Evolutionary conservation across 2,888 invertebrate genomes (phyloP).

Genomic region (Tetragonula carbonaria): DNA sequence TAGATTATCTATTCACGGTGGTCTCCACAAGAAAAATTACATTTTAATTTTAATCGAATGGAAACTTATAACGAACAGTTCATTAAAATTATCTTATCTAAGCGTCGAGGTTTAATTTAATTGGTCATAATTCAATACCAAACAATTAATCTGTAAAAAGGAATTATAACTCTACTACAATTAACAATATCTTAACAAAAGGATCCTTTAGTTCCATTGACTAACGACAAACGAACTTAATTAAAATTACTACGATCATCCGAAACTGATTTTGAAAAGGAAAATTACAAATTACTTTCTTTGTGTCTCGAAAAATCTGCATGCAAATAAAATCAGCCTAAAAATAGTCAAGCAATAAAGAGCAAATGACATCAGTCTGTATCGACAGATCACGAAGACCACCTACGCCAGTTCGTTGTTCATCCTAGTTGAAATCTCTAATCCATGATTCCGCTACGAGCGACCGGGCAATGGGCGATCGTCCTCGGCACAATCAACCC

Average conservation of each 20-base stretch:
- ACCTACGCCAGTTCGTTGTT: constrained; percentile 42
- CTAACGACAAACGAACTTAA: background rate
- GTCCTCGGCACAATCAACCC: constrained; percentile 59
- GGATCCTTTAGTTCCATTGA: background rate
- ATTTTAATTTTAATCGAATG: background rate
- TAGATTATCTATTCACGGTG: background rate
- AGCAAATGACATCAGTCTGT: constrained; percentile 21
- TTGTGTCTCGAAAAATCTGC: constrained; percentile 23
- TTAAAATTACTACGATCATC: background rate
- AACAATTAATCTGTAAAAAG: background rate
- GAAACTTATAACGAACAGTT: background rate
- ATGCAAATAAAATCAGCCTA: constrained; percentile 43
- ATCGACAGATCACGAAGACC: constrained; percentile 29
- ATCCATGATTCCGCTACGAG: constrained; percentile 82
- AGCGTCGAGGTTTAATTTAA: background rate
- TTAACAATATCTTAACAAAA: background rate
- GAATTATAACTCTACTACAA: background rate
- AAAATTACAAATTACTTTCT: background rate
- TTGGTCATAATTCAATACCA: background rate
- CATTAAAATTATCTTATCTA: background rate
- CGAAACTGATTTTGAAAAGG: background rate
- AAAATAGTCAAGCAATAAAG: constrained; percentile 30
- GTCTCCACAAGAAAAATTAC: no score
- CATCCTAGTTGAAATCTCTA: constrained; percentile 77
- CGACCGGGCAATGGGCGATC: constrained; percentile 52